Evolutionary conservation across 2,888 invertebrate species (phyloP).

Genomic region (Tachina fera): DNA sequence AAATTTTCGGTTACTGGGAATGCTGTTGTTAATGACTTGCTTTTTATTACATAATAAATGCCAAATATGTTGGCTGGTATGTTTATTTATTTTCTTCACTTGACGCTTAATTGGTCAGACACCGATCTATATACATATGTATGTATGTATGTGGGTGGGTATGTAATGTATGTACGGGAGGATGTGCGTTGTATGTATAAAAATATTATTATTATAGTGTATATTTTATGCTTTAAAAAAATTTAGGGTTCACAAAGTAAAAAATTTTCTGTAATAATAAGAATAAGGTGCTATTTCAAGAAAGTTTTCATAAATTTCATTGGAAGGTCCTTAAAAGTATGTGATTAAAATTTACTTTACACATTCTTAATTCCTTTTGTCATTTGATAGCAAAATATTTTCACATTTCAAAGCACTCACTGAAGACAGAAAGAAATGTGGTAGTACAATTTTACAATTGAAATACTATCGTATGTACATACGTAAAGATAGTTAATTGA

Average conservation of each 20-base stretch:
- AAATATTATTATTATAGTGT: neutral
- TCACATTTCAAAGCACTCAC: conserved; percentile 21
- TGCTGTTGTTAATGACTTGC: neutral
- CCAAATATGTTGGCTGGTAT: neutral
- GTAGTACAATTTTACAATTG: too few relatives aligned
- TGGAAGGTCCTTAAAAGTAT: neutral
- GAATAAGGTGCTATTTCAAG: too few relatives aligned
- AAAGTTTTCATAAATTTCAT: neutral
- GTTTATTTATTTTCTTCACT: too few relatives aligned
- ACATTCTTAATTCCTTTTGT: conserved; percentile 14
- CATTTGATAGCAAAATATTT: conserved; percentile 32
- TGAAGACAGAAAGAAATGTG: neutral
- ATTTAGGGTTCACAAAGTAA: neutral
- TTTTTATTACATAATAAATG: neutral
- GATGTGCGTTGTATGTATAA: too few relatives aligned
- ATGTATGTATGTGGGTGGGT: too few relatives aligned
- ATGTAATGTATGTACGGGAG: too few relatives aligned
- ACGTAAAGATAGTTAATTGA: conserved; percentile 10
- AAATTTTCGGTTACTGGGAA: neutral
- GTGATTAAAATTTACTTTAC: neutral
- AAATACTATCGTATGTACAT: conserved; percentile 3
- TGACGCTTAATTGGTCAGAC: too few relatives aligned
- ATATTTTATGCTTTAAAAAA: neutral
- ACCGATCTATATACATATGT: too few relatives aligned
- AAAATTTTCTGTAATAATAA: neutral